Percentiles rank a stretch among this genome's conserved stretches.
phyloP scores from a whole-genome alignment of 2,797 vertebrate species.

The Lophotriccus pileatus region DNA sequence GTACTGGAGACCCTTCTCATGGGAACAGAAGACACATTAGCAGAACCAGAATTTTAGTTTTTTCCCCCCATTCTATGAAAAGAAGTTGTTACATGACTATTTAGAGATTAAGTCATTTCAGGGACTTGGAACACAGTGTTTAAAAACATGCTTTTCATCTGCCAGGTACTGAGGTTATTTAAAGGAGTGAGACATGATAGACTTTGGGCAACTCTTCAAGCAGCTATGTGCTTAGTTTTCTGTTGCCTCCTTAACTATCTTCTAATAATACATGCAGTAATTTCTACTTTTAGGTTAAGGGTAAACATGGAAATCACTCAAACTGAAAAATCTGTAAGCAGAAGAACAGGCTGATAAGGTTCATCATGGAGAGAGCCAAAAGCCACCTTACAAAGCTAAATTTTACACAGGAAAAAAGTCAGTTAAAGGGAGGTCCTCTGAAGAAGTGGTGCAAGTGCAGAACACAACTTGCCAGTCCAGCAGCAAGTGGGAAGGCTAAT shows the following conservation, averaged over 20 bases:
- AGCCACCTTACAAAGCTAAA: neutral
- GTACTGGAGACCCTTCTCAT: neutral
- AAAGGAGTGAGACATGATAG: neutral
- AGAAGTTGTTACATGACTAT: neutral
- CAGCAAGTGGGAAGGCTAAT: neutral
- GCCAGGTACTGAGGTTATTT: slow-evolving; percentile 15
- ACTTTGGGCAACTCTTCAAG: neutral
- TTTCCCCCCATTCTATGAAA: neutral
- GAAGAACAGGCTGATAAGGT: neutral
- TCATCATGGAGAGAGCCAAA: neutral
- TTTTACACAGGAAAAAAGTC: neutral
- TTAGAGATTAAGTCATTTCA: neutral
- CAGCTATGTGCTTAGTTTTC: neutral
- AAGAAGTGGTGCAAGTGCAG: neutral
- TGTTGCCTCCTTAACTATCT: neutral
- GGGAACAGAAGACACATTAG: neutral
- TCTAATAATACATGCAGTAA: neutral
- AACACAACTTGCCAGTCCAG: neutral
- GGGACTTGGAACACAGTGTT: neutral
- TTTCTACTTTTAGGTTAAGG: neutral
- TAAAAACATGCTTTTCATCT: slow-evolving; percentile 29
- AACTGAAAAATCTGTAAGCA: neutral
- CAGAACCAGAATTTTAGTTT: neutral
- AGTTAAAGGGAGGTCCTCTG: neutral
- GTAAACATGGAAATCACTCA: neutral